Base-by-base conservation (phyloP, 1,140 invertebrate species). In the Achatina immaculata region DNA sequence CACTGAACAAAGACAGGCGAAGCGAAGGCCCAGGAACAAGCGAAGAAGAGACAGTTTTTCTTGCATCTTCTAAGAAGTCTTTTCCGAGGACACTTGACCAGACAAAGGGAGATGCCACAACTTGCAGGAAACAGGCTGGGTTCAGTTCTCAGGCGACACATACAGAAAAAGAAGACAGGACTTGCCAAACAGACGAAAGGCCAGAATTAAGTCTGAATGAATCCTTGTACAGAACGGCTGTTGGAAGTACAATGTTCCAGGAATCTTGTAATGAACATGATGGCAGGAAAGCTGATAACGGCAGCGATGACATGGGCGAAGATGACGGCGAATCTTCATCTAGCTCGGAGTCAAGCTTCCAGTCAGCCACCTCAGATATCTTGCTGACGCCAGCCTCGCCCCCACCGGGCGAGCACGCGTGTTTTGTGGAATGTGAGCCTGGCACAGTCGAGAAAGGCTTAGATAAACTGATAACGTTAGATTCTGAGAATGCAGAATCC, bases 301-400 rank as follows among this genome's bases (percentile, higher is more conserved):
- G 48, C 48, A 55, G 24, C n/a, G 58, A 62, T 3, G n/a, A 62
- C n/a, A 9, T 21, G 28, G 58, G 31, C n/a, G 58, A 62, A 31
- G 34, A 40, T 14, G 34, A 66, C 14, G 66, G 11, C 21, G 42
- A 45, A 19, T 43, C 58, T 7, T 31, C 78, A 31, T n/a, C 4
- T 4, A 43, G 48, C 48, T 80, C 78, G 1, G 78, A 80, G 31
- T 36, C 78, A 11, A 80, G 66, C 38, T 80, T 69, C n/a, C 78
- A 72, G 34, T 80, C 78, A 0, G 78, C 78, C 7, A 72, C 68
- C 24, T 80, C 78, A 19, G 78, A 80, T 58, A 72, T 80, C 31
- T 55, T 72, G 40, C 51, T 72, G 43, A 21, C 40, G 24, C 14
- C 66, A 7, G 45, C 43, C 0, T 43, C 78, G 11, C 40, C 48